Evolutionary conservation across 2,113 vertebrate genomes (phyloP).

Genomic region (Athene cunicularia): DNA sequence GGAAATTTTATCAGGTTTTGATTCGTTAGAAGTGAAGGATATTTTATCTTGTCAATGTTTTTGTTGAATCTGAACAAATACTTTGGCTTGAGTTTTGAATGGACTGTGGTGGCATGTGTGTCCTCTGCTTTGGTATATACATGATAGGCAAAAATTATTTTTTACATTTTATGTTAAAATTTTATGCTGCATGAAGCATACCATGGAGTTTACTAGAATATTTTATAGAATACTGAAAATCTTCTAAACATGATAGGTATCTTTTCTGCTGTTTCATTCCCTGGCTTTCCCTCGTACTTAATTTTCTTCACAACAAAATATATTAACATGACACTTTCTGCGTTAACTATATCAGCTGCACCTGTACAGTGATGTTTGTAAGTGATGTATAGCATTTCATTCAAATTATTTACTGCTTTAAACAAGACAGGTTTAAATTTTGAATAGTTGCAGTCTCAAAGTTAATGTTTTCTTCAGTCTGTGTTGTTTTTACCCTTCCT

Average conservation of each 20-base stretch:
- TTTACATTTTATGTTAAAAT: not conserved
- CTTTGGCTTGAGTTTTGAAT: not conserved
- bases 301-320: not conserved
- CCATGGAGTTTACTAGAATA: not conserved
- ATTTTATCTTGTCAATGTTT: not conserved
- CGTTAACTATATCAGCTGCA: not conserved
- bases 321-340: not conserved
- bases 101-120: not conserved
- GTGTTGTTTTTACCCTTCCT: not conserved
- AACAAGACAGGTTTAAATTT: not conserved
- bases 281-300: not conserved
- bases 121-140: not conserved
- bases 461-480: not conserved
- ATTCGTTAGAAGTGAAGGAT: not conserved
- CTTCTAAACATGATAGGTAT: not conserved
- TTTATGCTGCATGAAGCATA: not conserved
- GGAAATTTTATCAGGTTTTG: not conserved
- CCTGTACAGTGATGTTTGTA: not conserved
- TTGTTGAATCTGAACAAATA: not conserved
- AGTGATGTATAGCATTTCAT: not conserved
- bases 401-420: not conserved
- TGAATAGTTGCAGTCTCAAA: not conserved
- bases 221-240: not conserved
- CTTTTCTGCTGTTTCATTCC: not conserved
- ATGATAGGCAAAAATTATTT: not conserved